A percentile compares a stretch with the other conserved stretches of the same genome.
phyloP scores from a whole-genome alignment of 2,113 vertebrate genomes.

The Esox niger region DNA sequence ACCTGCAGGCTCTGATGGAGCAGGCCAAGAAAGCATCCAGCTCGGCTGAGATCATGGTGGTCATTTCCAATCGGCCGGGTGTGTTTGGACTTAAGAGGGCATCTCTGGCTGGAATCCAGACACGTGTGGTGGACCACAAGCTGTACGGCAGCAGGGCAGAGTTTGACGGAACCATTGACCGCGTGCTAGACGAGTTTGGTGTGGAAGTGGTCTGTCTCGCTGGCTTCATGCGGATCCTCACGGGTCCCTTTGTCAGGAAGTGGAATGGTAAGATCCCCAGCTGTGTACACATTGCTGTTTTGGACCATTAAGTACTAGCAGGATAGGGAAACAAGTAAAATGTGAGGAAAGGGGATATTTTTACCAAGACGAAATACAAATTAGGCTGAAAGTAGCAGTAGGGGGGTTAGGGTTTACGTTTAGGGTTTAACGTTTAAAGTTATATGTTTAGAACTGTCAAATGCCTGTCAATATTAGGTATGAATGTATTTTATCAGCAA shows the following conservation, averaged over 20 bases:
- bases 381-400: no score
- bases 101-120: conserved; percentile 85
- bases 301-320: no score
- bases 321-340: no score
- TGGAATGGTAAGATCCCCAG: conserved; percentile 80
- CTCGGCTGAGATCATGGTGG: conserved; percentile 82
- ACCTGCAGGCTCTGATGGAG: conserved; percentile 91
- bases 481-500: no score
- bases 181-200: conserved; percentile 82
- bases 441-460: no score
- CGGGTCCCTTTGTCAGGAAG: conserved; percentile 87
- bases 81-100: conserved; percentile 88
- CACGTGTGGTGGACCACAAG: conserved; percentile 89
- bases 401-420: no score
- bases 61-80: conserved; percentile 88
- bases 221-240: conserved; percentile 96
- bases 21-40: conserved; percentile 79
- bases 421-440: no score
- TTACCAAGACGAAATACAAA: no score
- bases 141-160: conserved; percentile 80
- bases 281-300: no score
- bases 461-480: no score
- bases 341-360: no score
- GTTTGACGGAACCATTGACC: conserved; percentile 86
- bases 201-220: conserved; percentile 91